Percentiles rank a stretch among this genome's conserved stretches.
Evolutionary conservation across 2,113 vertebrate genomes (phyloP).

Genomic region (Urocolius indicus): DNA sequence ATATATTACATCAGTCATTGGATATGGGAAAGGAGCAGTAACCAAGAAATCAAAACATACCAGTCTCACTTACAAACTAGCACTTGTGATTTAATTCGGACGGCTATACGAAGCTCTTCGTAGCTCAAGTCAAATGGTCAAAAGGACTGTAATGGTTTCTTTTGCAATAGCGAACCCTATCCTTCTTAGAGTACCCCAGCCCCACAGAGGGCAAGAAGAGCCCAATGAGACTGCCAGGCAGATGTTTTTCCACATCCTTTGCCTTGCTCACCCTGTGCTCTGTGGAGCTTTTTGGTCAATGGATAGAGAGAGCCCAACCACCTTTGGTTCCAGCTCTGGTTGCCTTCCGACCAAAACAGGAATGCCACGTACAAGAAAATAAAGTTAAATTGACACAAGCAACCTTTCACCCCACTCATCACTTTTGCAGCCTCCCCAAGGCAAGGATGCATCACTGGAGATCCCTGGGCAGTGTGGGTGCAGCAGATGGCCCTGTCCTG

Average conservation of each 20-base stretch:
- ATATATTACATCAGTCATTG: background rate
- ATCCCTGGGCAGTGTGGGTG: background rate
- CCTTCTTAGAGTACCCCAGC: rapidly evolving
- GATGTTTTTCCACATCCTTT: background rate
- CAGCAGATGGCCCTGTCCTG: background rate
- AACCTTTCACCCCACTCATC: background rate
- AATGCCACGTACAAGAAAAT: background rate
- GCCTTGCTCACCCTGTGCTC: background rate
- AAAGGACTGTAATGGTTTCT: background rate
- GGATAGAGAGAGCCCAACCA: background rate
- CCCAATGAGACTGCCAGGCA: background rate
- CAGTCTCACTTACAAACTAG: background rate
- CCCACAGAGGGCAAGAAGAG: background rate
- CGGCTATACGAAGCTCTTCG: background rate
- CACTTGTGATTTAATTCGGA: background rate
- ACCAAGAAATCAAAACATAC: background rate
- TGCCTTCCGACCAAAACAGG: background rate
- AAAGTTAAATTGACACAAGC: background rate
- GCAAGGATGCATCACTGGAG: background rate
- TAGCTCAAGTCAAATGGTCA: background rate
- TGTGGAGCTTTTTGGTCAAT: rapidly evolving
- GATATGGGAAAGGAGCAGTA: background rate
- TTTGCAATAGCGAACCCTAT: background rate
- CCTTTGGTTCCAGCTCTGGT: rapidly evolving
- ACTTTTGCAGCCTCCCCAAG: background rate